phyloP scores from a whole-genome alignment of 2,888 invertebrate genomes.

The Idaea straminata region DNA sequence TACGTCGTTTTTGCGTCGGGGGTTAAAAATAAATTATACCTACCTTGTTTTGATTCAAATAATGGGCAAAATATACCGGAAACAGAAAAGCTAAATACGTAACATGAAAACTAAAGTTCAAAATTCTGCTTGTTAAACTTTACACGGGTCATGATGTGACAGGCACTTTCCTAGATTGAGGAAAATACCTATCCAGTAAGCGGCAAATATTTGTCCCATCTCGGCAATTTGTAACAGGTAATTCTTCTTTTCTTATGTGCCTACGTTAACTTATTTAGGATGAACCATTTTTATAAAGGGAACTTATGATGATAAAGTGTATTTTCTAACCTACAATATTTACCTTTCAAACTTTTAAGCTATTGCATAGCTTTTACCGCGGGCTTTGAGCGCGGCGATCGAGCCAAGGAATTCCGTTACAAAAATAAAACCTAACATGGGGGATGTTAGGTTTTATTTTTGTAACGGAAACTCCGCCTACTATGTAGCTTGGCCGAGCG shows the following conservation, averaged over 20 bases:
- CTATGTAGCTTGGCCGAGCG: no score
- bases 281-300: not conserved
- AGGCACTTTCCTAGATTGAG: slow-evolving; percentile 12
- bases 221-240: slow-evolving; percentile 2
- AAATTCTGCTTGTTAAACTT: not conserved
- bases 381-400: no score
- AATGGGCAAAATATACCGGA: not conserved
- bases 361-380: no score
- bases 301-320: not conserved
- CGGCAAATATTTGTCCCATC: slow-evolving; percentile 1
- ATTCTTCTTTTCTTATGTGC: not conserved
- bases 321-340: no score
- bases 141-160: slow-evolving; percentile 33
- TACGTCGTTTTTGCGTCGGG: no score
- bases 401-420: no score
- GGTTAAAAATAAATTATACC: no score
- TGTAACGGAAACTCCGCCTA: no score
- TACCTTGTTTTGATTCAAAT: no score
- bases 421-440: no score
- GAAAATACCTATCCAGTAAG: not conserved
- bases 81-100: slow-evolving; percentile 4
- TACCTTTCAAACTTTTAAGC: no score
- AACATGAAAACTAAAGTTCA: not conserved
- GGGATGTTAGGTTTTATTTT: no score
- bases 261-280: slow-evolving; percentile 23